Conservation (phyloP, 2,888 invertebrate species). For the Andrena fulva region DNA sequence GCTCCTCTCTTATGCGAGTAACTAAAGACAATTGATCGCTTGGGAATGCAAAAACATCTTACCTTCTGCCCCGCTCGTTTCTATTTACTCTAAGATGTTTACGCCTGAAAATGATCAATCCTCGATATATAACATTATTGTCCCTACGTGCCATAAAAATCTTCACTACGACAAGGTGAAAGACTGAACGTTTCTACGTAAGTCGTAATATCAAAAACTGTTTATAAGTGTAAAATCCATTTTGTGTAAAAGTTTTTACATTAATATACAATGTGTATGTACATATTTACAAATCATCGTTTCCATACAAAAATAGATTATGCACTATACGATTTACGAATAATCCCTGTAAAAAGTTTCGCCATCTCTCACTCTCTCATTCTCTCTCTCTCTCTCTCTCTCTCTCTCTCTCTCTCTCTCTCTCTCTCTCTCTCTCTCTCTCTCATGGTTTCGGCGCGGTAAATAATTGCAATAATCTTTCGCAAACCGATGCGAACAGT, state of each 20-base stretch:
- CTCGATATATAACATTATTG: slow-evolving; percentile 25
- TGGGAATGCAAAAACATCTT: slow-evolving; percentile 36
- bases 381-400: not conserved
- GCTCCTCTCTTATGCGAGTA: slow-evolving; percentile 2
- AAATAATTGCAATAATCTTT: slow-evolving; percentile 49
- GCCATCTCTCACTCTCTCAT: not conserved
- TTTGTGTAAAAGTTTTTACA: slow-evolving; percentile 80
- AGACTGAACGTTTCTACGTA: slow-evolving; percentile 54
- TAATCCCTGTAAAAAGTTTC: slow-evolving; percentile 70
- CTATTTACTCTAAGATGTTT: slow-evolving; percentile 13
- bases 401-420: not conserved
- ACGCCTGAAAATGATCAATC: slow-evolving; percentile 24
- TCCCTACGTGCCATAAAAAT: slow-evolving; percentile 34
- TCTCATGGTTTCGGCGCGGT: slow-evolving; percentile 15
- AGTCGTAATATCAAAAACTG: slow-evolving; percentile 72
- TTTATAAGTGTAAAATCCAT: slow-evolving; percentile 81
- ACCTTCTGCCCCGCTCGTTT: slow-evolving; percentile 34
- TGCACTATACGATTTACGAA: slow-evolving; percentile 49
- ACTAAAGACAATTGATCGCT: slow-evolving; percentile 30
- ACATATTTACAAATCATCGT: slow-evolving; percentile 73
- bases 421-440: not conserved
- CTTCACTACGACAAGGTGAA: slow-evolving; percentile 52
- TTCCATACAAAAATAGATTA: slow-evolving; percentile 80
- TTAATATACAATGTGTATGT: slow-evolving; percentile 80
- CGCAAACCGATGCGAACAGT: slow-evolving; percentile 43